Conservation (phyloP, 2,797 vertebrate species). For the Ibycter americanus region DNA sequence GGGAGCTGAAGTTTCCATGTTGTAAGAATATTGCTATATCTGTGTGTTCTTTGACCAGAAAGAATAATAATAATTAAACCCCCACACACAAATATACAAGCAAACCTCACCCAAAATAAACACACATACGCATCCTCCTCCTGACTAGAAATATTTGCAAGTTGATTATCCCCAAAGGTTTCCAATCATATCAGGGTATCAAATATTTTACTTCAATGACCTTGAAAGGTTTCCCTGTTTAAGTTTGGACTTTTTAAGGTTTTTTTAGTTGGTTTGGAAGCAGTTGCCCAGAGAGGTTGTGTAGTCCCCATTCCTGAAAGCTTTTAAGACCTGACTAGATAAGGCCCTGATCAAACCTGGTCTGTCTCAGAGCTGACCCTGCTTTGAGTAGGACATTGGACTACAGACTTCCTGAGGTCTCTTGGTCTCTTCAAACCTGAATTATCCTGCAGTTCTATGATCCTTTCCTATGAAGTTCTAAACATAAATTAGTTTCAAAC, state of each 20-base stretch:
- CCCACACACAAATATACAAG: neutral
- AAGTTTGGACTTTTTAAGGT: neutral
- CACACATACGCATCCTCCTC: neutral
- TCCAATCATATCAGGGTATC: neutral
- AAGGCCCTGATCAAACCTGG: neutral
- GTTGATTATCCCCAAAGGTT: neutral
- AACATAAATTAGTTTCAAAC: neutral
- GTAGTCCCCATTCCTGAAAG: neutral
- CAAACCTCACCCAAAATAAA: neutral
- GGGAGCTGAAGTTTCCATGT: neutral
- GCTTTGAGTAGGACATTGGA: neutral
- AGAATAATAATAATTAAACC: neutral
- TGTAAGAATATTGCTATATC: neutral
- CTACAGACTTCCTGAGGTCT: neutral
- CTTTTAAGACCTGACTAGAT: neutral
- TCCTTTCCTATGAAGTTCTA: neutral
- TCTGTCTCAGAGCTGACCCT: neutral
- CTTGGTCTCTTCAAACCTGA: neutral
- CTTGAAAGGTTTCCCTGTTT: neutral
- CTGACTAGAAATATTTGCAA: neutral
- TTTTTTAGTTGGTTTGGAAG: neutral
- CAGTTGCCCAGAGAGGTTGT: neutral
- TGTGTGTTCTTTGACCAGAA: neutral
- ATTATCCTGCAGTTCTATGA: neutral
- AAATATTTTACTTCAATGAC: neutral